Evolutionary conservation across 2,113 vertebrate genomes (phyloP), one percentile per base, ranked within the genome.

Genomic region (Xiphophorus hellerii): DNA sequence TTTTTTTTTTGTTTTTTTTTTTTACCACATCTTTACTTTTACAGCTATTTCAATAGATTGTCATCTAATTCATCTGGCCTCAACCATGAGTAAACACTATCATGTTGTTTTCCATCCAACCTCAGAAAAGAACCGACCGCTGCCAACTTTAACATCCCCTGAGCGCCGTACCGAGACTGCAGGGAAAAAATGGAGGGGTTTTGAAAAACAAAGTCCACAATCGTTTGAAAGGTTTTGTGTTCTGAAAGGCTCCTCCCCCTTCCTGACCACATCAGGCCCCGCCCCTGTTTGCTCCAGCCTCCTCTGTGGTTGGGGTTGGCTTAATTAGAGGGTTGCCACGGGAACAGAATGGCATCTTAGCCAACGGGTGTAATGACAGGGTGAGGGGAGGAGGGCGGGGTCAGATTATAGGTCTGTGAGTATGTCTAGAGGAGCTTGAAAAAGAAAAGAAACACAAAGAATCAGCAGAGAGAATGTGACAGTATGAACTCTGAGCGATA

Each of bases 281-380:
- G 39, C 67, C 73, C 54, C 78, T 7, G 10, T 29, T 69, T 71
- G 13, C 71, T 79, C 75, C 80, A 77, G 75, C 84, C 78, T 67
- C 75, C 76, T 67, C 75, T 58, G 88, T 81, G 83, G 82, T 86
- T 91, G 85, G 86, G 91, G 85, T 88, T 91, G 82, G 82, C 87
- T 58, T 93, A 95, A 95, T 95, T 93, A 94, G 90, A 93, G 94
- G 93, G 92, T 94, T 94, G 91, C 90, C 91, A 92, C 88, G 89
- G 93, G 87, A 91, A 91, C 88, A 80, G 88, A 92, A 91, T 92
- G 93, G 92, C 88, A 90, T 90, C 81, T 90, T 77, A 84, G 90
- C 90, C 88, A 91, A 91, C 73, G 85, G 84, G 88, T 84, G 90
- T 95, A 95, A 95, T 95, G 91, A 94, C 87, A 94, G 94, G 92